Base-by-base conservation (phyloP, 2,797 vertebrate species). In the Notoglanidium macrostoma region DNA sequence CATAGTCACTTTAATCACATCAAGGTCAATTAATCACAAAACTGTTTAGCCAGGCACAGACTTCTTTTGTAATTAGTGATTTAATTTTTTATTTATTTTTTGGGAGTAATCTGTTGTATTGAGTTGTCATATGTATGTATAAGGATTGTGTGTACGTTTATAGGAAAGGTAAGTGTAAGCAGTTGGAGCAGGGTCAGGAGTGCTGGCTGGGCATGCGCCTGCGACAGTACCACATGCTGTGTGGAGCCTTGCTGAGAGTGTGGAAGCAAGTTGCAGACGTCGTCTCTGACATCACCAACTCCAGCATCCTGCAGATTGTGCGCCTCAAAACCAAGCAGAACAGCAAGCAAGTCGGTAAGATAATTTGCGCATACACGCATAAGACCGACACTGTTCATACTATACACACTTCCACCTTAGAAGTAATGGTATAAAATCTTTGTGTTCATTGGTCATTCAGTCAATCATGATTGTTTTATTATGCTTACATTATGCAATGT, bases 181-280 rank as follows among this genome's bases (percentile, higher is more conserved):
- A 96, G 85, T 94, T 96, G 11, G 97, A 98, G 86, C 97, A 98
- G 89, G 97, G 97, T 9, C 96, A 96, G 88, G 97, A 98, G 89
- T 99, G 98, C 88, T 92, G 96, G 90, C 96, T 97, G 94, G 98
- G 98, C 67, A 96, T 98, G 95, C 97, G 98, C 0, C 94, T 99
- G 85, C 96, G 98, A 1, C 98, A 98, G 93, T 98, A 99, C 94
- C 97, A 99, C 94, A 98, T 99, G 97, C 91, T 99, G 89, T 99
- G 98, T 0, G 98, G 98, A 0, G 97, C 98, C 0, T 95, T 99
- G 91, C 91, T 99, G 91, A 96, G 96, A 0, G 98, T 99, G 89
- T 99, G 98, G 98, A 98, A 97, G 93, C 96, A 95, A 0, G 97
- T 99, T 0, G 98, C 98, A 0, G 95, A 97, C 2, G 92, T 98